phyloP scores from a whole-genome alignment of 2,888 invertebrate species.

The Dorcus parallelipipedus region DNA sequence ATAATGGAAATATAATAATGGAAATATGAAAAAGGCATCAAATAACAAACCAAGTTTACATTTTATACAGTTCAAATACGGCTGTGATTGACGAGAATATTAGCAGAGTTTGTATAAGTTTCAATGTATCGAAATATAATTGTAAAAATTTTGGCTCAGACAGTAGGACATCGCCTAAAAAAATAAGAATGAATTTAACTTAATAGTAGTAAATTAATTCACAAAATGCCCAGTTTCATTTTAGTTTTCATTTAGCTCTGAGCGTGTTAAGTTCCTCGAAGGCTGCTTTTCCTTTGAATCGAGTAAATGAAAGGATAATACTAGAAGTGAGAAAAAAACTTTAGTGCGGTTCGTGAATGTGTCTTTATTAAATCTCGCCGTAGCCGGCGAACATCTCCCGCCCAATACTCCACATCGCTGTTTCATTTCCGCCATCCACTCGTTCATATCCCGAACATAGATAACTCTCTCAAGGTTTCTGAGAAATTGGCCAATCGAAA shows the following conservation, averaged over 20 bases:
- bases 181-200: too few species aligned
- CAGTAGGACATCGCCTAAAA: too few species aligned
- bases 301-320: not conserved
- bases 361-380: conserved; percentile 1
- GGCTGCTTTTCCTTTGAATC: not conserved
- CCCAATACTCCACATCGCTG: not conserved
- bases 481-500: not conserved
- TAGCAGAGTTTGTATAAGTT: not conserved
- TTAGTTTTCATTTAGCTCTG: too few species aligned
- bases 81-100: not conserved
- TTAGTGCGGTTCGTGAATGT: not conserved
- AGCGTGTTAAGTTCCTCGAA: too few species aligned
- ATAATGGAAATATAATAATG: too few species aligned
- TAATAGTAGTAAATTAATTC: too few species aligned
- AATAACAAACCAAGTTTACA: too few species aligned
- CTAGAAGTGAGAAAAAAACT: not conserved
- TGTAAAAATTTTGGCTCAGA: not conserved
- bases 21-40: too few species aligned
- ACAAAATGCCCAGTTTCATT: too few species aligned
- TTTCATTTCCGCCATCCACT: conserved; percentile 1
- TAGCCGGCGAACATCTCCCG: not conserved
- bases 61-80: too few species aligned
- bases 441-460: conserved; percentile 1
- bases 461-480: not conserved
- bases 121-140: not conserved